Percentiles rank a stretch among this genome's conserved stretches.
Evolutionary conservation across 2,113 vertebrate species (phyloP).

Genomic region (Monarcha castaneiventris): DNA sequence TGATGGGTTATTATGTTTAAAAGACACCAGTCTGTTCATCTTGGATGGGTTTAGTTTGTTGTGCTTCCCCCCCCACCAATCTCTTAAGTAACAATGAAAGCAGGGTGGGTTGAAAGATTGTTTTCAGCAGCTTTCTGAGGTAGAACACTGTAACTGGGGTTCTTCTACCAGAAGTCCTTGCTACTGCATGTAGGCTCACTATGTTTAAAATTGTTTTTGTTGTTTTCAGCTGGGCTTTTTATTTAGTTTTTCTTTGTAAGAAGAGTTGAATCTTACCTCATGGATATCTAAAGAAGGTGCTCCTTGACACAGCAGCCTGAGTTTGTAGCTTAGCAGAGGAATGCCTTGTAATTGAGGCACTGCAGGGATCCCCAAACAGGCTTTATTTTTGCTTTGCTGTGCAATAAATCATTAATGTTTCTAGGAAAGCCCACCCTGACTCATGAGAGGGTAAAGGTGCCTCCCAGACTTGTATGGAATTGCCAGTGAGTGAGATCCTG

Average conservation of each 20-base stretch:
- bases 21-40: not conserved
- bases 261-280: not conserved
- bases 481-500: not conserved
- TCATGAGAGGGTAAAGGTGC: not conserved
- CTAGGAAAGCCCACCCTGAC: not conserved
- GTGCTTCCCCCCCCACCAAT: fast-evolving
- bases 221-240: not conserved
- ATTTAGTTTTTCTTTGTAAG: not conserved
- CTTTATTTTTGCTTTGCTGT: not conserved
- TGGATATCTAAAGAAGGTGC: not conserved
- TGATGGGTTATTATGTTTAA: not conserved
- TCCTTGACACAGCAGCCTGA: not conserved
- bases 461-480: not conserved
- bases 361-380: not conserved
- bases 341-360: not conserved
- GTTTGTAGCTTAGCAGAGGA: not conserved
- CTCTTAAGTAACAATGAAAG: not conserved
- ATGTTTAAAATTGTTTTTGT: not conserved
- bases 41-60: not conserved
- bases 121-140: not conserved
- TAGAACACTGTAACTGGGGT: not conserved
- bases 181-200: not conserved
- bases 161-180: not conserved
- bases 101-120: not conserved
- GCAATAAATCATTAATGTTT: not conserved